A percentile compares a stretch with the other conserved stretches of the same genome.
Conservation (phyloP, 2,888 invertebrate species). For the Folsomia candida region DNA sequence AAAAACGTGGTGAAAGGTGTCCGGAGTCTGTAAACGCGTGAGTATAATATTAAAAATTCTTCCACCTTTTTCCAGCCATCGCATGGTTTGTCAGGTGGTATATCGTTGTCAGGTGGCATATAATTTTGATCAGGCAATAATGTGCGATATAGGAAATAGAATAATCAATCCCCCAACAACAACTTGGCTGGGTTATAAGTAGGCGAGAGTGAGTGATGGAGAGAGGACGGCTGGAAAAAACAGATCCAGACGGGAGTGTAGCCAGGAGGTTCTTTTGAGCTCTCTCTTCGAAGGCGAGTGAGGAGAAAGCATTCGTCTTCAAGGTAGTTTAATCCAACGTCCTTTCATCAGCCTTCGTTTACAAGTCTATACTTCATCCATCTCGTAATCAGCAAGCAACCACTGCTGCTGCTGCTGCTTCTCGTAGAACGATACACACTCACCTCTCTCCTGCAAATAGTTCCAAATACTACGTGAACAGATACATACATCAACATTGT, state of each 20-base stretch:
- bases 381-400: too few species aligned
- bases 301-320: background rate
- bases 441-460: too few species aligned
- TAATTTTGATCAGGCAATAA: background rate
- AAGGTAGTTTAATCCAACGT: background rate
- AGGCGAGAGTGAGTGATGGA: background rate
- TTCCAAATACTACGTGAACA: too few species aligned
- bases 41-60: background rate
- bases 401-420: background rate
- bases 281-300: background rate
- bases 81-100: background rate
- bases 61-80: background rate
- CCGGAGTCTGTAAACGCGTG: background rate
- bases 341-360: constrained; percentile 2
- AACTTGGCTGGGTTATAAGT: background rate
- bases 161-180: background rate
- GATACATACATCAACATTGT: too few species aligned
- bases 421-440: background rate
- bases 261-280: too few species aligned
- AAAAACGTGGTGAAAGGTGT: background rate
- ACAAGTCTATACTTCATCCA: background rate
- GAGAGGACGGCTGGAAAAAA: background rate
- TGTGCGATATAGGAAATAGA: background rate
- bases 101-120: background rate
- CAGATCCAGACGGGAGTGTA: too few species aligned